These are phyloP conservation scores for Chelonus insularis DNA, from an alignment of 1,140 invertebrate genomes.

Conservation along the genomic window DNA sequence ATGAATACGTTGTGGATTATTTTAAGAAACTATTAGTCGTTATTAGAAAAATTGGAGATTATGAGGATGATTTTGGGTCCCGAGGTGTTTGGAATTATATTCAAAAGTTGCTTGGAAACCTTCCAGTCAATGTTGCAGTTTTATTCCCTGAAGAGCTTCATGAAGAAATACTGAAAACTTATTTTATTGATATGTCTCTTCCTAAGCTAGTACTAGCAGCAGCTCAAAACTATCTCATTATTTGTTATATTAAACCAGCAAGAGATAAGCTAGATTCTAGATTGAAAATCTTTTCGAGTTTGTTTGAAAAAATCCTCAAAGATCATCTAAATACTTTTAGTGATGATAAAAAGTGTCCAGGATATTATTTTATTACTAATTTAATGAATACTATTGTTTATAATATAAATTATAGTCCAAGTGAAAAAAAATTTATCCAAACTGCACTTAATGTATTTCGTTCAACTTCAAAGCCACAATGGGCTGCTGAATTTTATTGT, in stretches of 20 bases:
- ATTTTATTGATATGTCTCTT: not conserved
- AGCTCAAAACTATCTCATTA: not conserved
- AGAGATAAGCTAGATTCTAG: not conserved
- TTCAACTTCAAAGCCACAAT: too few relatives aligned
- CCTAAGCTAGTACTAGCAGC: not conserved
- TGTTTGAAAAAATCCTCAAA: not conserved
- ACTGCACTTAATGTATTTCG: too few relatives aligned
- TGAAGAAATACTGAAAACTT: not conserved
- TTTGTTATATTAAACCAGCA: not conserved
- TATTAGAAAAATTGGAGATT: not conserved
- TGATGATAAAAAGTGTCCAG: too few relatives aligned
- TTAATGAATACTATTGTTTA: not conserved
- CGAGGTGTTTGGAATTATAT: not conserved
- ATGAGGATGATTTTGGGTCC: not conserved
- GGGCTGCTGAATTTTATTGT: too few relatives aligned
- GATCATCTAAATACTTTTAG: too few relatives aligned
- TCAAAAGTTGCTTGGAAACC: not conserved
- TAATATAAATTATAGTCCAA: too few relatives aligned
- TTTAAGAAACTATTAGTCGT: not conserved
- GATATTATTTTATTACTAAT: not conserved
- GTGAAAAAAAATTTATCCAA: too few relatives aligned
- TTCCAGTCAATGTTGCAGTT: not conserved
- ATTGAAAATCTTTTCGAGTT: not conserved
- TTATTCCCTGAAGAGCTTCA: not conserved
- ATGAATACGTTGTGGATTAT: slow-evolving; percentile 37